Base-by-base conservation (phyloP, 2,888 invertebrate species). In the Ditylenchus weischeri region DNA sequence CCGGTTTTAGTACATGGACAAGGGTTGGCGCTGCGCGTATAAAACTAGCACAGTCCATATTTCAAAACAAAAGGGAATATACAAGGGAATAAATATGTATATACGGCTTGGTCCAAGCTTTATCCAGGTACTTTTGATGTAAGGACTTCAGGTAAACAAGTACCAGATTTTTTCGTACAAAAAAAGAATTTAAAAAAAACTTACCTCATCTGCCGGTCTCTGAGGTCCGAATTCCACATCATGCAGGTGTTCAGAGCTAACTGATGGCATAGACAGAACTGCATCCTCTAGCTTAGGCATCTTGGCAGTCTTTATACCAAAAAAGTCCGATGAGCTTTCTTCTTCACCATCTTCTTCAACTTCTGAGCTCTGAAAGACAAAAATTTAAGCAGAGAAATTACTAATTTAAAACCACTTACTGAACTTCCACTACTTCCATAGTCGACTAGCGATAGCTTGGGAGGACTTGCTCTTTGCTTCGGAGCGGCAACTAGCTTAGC, bases 271-370 rank as follows among this genome's bases (percentile, higher is more conserved):
- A 57, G 29, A 19, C 3, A 49, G 19, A 4, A n/a, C 18, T 36
- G 29, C 18, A 5, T 43, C 38, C 0, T 61, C 65, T 19, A 65
- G 35, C 48, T 59, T 60, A n/a, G 13, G n/a, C 13, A 43, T 50
- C 21, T 64, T 64, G 29, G 49, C 47, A 10, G 60, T 0, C 47
- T 62, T 48, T 15, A 68, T 21, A 10, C 68, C 68, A 59, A 68
- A 68, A 49, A 68, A 68, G 18, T 68, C 60, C 23, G 49, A 35
- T 13, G 18, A 43, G n/a, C 35, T 35, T 36, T 47, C 49, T 19
- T 60, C 43, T 21, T 58, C 57, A 18, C 43, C 38, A 0, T 29
- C 57, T 47, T 66, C 66, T 10, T 67, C 59, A 7, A 18, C 18
- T n/a, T 49, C 64, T 11, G 38, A 18, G 15, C 43, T 29, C 57